Conservation (phyloP, 1,140 invertebrate species). For the Anoplophora glabripennis region DNA sequence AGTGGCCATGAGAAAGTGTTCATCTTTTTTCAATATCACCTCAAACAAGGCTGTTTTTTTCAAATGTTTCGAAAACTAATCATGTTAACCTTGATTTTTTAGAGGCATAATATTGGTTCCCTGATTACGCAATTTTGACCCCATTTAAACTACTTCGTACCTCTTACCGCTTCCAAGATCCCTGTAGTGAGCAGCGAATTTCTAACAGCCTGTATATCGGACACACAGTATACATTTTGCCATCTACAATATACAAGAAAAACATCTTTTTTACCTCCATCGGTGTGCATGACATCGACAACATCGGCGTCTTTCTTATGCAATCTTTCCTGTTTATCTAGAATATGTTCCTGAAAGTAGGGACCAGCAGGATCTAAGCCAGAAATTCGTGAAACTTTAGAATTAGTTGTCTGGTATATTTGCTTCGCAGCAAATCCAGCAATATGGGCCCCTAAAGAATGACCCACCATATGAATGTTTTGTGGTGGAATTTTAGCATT, state of each 20-base stretch:
- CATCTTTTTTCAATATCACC: no score
- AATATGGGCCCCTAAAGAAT: constrained; percentile 60
- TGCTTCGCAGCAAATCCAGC: constrained; percentile 55
- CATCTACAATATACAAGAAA: constrained; percentile 7
- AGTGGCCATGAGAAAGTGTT: no score
- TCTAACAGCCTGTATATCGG: no score
- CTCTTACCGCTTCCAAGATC: no score
- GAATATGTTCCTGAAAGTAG: constrained; percentile 56
- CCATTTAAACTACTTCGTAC: no score
- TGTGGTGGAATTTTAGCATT: constrained; percentile 23
- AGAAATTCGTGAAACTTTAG: constrained; percentile 58
- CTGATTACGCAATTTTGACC: no score
- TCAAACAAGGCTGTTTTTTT: no score
- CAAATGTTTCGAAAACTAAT: no score
- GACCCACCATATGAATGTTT: constrained; percentile 56
- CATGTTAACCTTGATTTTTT: no score
- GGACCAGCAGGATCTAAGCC: constrained; percentile 67
- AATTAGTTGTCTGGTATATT: constrained; percentile 44
- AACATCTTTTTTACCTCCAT: constrained; percentile 59
- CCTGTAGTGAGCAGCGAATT: no score
- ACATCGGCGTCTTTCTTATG: constrained; percentile 73
- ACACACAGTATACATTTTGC: no score
- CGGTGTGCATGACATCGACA: constrained; percentile 88
- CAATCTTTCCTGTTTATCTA: constrained; percentile 54
- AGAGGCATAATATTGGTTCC: no score